Conservation (phyloP, 2,888 invertebrate genomes). For the Athalia rosae region DNA sequence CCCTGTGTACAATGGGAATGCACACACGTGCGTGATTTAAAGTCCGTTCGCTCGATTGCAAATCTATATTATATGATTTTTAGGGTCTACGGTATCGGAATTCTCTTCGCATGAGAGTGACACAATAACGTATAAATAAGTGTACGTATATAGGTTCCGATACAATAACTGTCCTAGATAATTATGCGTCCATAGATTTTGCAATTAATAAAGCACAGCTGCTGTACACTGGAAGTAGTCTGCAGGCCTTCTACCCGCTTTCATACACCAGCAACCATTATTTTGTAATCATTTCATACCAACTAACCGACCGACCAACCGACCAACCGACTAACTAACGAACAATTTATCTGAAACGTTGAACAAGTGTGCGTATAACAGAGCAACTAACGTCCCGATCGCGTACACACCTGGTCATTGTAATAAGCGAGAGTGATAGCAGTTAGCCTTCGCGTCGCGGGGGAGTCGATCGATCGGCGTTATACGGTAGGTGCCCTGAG, state of each 20-base stretch:
- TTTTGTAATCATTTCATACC: slow-evolving; percentile 35
- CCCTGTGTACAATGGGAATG: too few relatives aligned
- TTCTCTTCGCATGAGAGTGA: too few relatives aligned
- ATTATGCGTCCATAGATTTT: neutral
- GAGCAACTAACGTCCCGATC: slow-evolving; percentile 3
- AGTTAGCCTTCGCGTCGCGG: slow-evolving; percentile 59
- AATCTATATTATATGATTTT: too few relatives aligned
- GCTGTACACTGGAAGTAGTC: neutral
- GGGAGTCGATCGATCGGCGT: slow-evolving; percentile 52
- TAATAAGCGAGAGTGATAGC: slow-evolving; percentile 59
- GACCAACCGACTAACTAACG: too few relatives aligned
- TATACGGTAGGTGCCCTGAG: slow-evolving; percentile 13
- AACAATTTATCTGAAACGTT: neutral
- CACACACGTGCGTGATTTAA: too few relatives aligned
- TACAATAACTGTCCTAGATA: neutral
- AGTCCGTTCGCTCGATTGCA: too few relatives aligned
- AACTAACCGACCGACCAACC: neutral
- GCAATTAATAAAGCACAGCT: slow-evolving; percentile 17
- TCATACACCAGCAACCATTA: slow-evolving; percentile 12
- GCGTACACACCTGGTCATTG: slow-evolving; percentile 49
- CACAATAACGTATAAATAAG: too few relatives aligned
- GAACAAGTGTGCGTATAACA: slow-evolving; percentile 30
- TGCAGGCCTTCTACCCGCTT: slow-evolving; percentile 33
- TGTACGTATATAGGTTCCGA: too few relatives aligned
- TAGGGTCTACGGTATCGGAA: too few relatives aligned